Conservation (phyloP, 2,888 invertebrate species). For the Odontomyia ornata region DNA sequence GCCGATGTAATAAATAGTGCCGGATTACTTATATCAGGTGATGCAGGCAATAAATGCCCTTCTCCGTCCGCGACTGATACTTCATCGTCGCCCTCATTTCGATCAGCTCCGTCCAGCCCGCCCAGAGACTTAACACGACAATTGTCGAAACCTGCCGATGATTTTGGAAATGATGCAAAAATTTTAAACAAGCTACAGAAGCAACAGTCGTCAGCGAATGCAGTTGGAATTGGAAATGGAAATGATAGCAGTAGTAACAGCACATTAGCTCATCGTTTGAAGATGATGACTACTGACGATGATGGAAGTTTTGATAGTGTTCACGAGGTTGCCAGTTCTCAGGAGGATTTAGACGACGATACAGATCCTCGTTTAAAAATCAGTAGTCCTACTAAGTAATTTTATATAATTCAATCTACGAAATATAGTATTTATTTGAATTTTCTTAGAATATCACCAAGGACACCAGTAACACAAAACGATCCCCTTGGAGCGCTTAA, state of each 20-base stretch:
- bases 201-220: conserved; percentile 58
- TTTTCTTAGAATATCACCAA: conserved; percentile 70
- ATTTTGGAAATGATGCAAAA: conserved; percentile 82
- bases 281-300: conserved; percentile 57
- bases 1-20: conserved; percentile 64
- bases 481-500: conserved; percentile 88
- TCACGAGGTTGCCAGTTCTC: conserved; percentile 56
- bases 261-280: conserved; percentile 53
- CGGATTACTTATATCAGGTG: conserved; percentile 67
- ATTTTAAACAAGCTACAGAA: conserved; percentile 76
- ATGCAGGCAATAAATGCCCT: conserved; percentile 54
- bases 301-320: conserved; percentile 49
- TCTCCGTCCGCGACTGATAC: conserved; percentile 43
- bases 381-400: conserved; percentile 63
- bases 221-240: conserved; percentile 45
- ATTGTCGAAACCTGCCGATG: conserved; percentile 71
- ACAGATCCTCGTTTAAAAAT: conserved; percentile 52
- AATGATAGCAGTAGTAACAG: conserved; percentile 44
- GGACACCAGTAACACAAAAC: conserved; percentile 89
- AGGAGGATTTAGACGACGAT: conserved; percentile 57
- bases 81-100: conserved; percentile 60
- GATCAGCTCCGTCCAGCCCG: conserved; percentile 71
- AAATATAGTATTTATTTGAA: neutral
- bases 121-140: conserved; percentile 59
- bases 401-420: neutral